Conservation (phyloP, 2,888 invertebrate genomes). For the Orchesella flavescens region DNA sequence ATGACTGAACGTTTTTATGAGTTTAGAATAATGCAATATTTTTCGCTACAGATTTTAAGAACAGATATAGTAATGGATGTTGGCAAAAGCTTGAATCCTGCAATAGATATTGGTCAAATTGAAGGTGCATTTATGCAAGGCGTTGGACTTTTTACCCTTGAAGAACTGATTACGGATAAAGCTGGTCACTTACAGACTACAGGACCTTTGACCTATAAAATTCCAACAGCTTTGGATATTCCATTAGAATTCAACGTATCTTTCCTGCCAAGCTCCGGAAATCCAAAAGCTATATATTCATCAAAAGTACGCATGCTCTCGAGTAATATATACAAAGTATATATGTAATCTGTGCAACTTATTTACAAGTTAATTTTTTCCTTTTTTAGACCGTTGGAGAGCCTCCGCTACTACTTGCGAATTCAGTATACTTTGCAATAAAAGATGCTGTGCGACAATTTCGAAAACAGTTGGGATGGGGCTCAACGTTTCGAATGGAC, state of each 20-base stretch:
- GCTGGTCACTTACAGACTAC: conserved; percentile 86
- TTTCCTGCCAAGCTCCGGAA: conserved; percentile 88
- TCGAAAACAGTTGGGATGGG: conserved; percentile 52
- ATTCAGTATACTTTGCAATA: conserved; percentile 60
- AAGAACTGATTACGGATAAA: conserved; percentile 89
- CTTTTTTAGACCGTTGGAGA: conserved; percentile 41
- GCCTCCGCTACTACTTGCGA: conserved; percentile 54
- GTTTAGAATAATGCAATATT: neutral
- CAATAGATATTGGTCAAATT: conserved; percentile 97
- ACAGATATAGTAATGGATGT: conserved; percentile 98
- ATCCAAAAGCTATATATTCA: conserved; percentile 93
- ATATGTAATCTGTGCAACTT: too few relatives aligned
- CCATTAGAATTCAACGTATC: conserved; percentile 94
- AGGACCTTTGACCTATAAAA: conserved; percentile 95
- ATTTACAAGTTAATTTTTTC: neutral
- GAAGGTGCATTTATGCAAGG: conserved; percentile 88
- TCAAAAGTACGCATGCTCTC: conserved; percentile 83
- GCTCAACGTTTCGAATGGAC: conserved; percentile 57
- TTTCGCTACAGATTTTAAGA: conserved; percentile 78
- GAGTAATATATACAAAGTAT: too few relatives aligned
- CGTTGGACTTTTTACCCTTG: conserved; percentile 91
- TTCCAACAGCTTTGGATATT: conserved; percentile 93
- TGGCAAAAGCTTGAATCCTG: conserved; percentile 95
- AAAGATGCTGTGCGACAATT: conserved; percentile 59
- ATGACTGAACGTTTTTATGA: conserved; percentile 9